phyloP scores from a whole-genome alignment of 2,888 invertebrate species.

The Abrostola triplasia region DNA sequence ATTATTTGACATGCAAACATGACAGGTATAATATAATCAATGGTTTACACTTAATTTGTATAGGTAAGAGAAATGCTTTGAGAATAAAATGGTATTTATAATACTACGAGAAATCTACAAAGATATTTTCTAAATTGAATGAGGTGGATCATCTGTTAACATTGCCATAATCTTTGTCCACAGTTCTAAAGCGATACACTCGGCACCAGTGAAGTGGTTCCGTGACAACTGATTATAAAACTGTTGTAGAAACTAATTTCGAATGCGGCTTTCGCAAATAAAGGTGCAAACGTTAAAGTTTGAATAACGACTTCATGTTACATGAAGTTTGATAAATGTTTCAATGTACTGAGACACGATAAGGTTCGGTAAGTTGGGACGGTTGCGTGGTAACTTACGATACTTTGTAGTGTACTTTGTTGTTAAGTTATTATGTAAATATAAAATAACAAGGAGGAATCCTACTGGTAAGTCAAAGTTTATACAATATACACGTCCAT shows the following conservation, averaged over 20 bases:
- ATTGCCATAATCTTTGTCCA: slow-evolving; percentile 29
- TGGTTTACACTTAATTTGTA: too few relatives aligned
- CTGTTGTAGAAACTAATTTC: slow-evolving; percentile 50
- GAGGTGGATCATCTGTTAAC: slow-evolving; percentile 3
- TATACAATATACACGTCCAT: too few relatives aligned
- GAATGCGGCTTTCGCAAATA: slow-evolving; percentile 59
- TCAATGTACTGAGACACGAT: slow-evolving; percentile 48
- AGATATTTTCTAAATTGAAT: neutral
- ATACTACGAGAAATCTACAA: neutral
- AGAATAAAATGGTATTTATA: too few relatives aligned
- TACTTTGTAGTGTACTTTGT: neutral
- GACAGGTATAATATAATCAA: too few relatives aligned
- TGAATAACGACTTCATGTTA: slow-evolving; percentile 51
- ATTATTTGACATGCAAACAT: too few relatives aligned
- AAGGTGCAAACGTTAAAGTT: slow-evolving; percentile 59
- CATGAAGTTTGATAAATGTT: slow-evolving; percentile 49
- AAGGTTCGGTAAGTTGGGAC: slow-evolving; percentile 22
- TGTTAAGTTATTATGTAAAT: too few relatives aligned
- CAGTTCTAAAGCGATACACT: slow-evolving; percentile 37
- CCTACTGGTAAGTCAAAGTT: too few relatives aligned
- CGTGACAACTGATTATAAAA: slow-evolving; percentile 66
- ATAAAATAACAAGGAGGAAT: too few relatives aligned
- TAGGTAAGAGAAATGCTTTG: too few relatives aligned
- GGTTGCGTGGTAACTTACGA: slow-evolving; percentile 4
- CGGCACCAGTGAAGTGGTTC: slow-evolving; percentile 54